Evolutionary conservation across 2,113 vertebrate genomes (phyloP), one percentile per base, ranked within the genome.

Genomic region (Hemicordylus capensis): DNA sequence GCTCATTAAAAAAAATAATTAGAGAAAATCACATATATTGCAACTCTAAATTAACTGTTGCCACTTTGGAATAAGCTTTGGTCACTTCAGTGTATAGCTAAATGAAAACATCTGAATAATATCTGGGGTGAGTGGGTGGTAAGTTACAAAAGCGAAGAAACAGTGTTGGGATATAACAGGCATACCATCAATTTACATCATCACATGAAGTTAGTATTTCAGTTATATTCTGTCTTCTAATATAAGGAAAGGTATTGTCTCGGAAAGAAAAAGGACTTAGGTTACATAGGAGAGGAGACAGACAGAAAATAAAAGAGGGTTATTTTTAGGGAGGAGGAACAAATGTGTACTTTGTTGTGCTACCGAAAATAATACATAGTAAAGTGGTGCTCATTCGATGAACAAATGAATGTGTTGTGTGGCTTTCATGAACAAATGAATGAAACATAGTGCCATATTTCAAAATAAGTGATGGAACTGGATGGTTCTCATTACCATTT

Each of bases 31-130:
- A 44, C 51, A 44, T 44, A 72, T 28, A 73, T 12, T 72, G 51
- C 44, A 19, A 42, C 39, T 58, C 51, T 82, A 70, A 78, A 83
- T 83, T 59, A 70, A 69, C 64, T 84, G 61, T 66, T 34, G 66
- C n/a, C 3, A 22, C 72, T 85, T 85, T 44, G 20, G 28, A 69
- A 58, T 77, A 85, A 58, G 1, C 17, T 56, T 7, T 58, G 28
- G 28, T 56, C 48, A 67, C 37, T 15, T 85, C 24, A 67, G 37
- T 26, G 22, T 24, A 44, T 39, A 56, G 37, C 63, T 46, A 77
- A 85, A 58, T 77, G 37, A 69, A 85, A 85, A 77, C 75, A 70
- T 77, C 63, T 85, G 64, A 70, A 77, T 77, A 58, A 56, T 44
- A 17, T 19, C n/a, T 48, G n/a, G 69, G 17, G 31, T 10, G 12